A percentile compares a stretch with the other conserved stretches of the same genome.
phyloP scores from a whole-genome alignment of 1,140 invertebrate genomes.

The Campoletis sonorensis region DNA sequence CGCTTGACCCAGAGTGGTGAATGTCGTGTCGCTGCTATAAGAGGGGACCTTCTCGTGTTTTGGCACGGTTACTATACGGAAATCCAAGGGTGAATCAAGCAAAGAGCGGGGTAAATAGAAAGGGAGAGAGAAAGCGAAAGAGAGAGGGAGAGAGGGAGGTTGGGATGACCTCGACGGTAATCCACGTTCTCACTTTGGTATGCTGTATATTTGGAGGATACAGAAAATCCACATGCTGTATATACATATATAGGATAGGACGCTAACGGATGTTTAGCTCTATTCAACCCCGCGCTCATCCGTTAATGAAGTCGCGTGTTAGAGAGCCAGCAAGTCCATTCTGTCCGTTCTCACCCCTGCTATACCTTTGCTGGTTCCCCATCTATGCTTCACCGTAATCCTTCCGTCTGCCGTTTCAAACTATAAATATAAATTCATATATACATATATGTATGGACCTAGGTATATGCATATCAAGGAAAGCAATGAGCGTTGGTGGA shows the following conservation, averaged over 20 bases:
- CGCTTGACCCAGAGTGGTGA: constrained; percentile 46
- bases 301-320: constrained; percentile 67
- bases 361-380: background rate
- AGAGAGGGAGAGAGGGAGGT: background rate
- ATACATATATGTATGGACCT: background rate
- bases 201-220: background rate
- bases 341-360: constrained; percentile 22
- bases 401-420: background rate
- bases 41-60: background rate
- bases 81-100: constrained; percentile 12
- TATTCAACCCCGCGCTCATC: constrained; percentile 59
- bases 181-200: constrained; percentile 6
- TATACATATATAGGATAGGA: constrained; percentile 36
- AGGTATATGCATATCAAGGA: background rate
- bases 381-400: background rate
- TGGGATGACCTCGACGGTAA: background rate
- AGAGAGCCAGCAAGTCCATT: constrained; percentile 61
- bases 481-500: constrained; percentile 48
- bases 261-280: constrained; percentile 58
- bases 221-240: background rate
- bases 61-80: constrained; percentile 9
- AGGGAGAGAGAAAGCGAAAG: background rate
- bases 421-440: background rate
- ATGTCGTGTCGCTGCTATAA: background rate
- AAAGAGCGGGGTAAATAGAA: constrained; percentile 2